Percentiles rank a stretch among this genome's conserved stretches.
Evolutionary conservation across 2,797 vertebrate genomes (phyloP).

Genomic region (Calcarius lapponicus): DNA sequence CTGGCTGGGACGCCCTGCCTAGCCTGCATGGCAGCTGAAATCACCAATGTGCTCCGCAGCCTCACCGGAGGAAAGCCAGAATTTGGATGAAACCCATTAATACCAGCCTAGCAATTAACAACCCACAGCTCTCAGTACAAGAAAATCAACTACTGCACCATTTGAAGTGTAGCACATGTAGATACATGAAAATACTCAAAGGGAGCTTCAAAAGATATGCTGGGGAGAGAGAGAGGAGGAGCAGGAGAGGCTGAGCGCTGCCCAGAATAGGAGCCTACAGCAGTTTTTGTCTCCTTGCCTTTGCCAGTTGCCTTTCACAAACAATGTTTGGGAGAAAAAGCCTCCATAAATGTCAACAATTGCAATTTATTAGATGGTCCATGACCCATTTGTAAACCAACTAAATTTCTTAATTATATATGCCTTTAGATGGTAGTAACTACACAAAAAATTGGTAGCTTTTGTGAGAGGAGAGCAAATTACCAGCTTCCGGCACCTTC

Average conservation of each 20-base stretch:
- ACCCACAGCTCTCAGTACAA: conserved; percentile 21
- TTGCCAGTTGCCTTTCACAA: conserved; percentile 61
- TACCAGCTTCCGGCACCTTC: conserved; percentile 26
- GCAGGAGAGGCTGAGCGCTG: not conserved
- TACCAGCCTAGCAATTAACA: conserved; percentile 43
- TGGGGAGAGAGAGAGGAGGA: not conserved
- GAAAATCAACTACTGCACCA: conserved; percentile 40
- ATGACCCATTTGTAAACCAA: not conserved
- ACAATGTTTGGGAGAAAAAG: conserved; percentile 32
- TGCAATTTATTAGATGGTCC: conserved; percentile 39
- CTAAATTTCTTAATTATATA: conserved; percentile 47
- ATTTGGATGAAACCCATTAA: conserved; percentile 38
- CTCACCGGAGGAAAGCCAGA: not conserved
- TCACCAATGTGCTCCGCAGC: fast-evolving
- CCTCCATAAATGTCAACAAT: conserved; percentile 47
- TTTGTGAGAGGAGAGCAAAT: conserved; percentile 52
- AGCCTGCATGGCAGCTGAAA: fast-evolving
- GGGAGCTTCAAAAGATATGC: conserved; percentile 43
- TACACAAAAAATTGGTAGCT: conserved; percentile 13
- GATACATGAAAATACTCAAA: conserved; percentile 60
- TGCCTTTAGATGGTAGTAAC: conserved; percentile 34
- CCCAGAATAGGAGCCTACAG: conserved; percentile 64
- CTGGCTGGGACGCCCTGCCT: not conserved
- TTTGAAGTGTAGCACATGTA: conserved; percentile 53
- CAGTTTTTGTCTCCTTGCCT: conserved; percentile 39